A percentile compares a stretch with the other conserved stretches of the same genome.
Evolutionary conservation across 2,888 invertebrate species (phyloP).

Genomic region (Oligia fasciuncula): DNA sequence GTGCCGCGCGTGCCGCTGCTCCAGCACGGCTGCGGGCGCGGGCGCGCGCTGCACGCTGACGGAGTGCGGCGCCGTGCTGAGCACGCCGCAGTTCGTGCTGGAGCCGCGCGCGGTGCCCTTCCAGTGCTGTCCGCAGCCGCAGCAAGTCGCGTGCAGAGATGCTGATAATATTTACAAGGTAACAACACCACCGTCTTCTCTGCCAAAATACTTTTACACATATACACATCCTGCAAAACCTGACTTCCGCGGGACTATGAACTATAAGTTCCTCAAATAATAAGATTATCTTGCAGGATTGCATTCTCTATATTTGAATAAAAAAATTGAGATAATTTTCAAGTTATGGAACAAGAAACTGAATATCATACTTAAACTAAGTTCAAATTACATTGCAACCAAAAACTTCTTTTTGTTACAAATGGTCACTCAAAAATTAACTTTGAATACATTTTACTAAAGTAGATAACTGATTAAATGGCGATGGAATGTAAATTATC

Average conservation of each 20-base stretch:
- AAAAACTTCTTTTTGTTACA: not conserved
- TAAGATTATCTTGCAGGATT: not conserved
- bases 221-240: not conserved
- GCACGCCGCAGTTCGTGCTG: constrained; percentile 89
- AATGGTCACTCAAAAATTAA: not conserved
- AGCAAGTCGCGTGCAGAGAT: constrained; percentile 90
- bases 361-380: not conserved
- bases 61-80: constrained; percentile 87
- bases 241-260: not conserved
- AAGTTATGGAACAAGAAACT: not conserved
- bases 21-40: constrained; percentile 65
- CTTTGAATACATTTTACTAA: not conserved
- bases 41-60: constrained; percentile 85
- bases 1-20: constrained; percentile 92
- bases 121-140: constrained; percentile 91
- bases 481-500: not conserved
- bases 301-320: not conserved
- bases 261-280: not conserved
- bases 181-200: constrained; percentile 1
- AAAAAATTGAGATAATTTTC: not conserved
- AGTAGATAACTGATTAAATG: no score
- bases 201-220: not conserved
- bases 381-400: not conserved
- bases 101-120: constrained; percentile 88
- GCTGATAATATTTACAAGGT: constrained; percentile 86